These are phyloP conservation scores for Cosmopolites sordidus DNA, from an alignment of 2,888 invertebrate species.

Conservation along the genomic window DNA sequence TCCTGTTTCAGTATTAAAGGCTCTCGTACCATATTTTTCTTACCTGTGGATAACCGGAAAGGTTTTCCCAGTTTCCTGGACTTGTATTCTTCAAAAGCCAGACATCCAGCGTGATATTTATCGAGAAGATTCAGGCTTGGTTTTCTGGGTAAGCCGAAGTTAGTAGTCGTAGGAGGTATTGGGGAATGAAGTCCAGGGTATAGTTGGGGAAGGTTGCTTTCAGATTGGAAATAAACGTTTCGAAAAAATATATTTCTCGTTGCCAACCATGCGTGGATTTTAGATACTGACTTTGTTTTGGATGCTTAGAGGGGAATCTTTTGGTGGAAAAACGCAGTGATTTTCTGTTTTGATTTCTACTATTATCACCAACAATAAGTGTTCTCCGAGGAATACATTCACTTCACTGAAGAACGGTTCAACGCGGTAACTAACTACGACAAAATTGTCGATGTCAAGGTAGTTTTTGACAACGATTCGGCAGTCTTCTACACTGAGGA, in stretches of 20 bases:
- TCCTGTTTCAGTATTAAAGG: conserved; percentile 18
- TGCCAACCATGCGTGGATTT: conserved; percentile 18
- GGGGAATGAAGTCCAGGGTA: conserved; percentile 15
- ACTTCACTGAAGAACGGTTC: conserved; percentile 21
- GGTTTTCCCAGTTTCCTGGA: conserved; percentile 12
- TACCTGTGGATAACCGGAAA: conserved; percentile 20
- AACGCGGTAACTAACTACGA: conserved; percentile 3
- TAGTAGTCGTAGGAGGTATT: conserved; percentile 17
- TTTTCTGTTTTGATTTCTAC: too few relatives aligned
- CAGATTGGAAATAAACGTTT: conserved; percentile 11
- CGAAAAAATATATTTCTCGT: conserved; percentile 23
- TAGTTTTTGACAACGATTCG: conserved; percentile 13
- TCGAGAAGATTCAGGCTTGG: conserved; percentile 19
- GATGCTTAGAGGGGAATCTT: conserved; percentile 20
- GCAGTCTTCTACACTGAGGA: conserved; percentile 14
- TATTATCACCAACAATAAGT: conserved; percentile 15
- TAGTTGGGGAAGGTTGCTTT: conserved; percentile 14
- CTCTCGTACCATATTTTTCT: conserved; percentile 17
- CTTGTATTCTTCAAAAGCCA: conserved; percentile 26
- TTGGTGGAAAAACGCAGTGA: conserved; percentile 22
- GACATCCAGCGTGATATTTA: conserved; percentile 22
- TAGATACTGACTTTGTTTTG: conserved; percentile 20
- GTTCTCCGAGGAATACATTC: conserved; percentile 25
- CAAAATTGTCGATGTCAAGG: conserved; percentile 8
- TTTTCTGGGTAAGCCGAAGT: conserved; percentile 17